Percentiles rank a stretch among this genome's conserved stretches.
Conservation (phyloP, 2,888 invertebrate genomes). For the Agrilus biguttatus region DNA sequence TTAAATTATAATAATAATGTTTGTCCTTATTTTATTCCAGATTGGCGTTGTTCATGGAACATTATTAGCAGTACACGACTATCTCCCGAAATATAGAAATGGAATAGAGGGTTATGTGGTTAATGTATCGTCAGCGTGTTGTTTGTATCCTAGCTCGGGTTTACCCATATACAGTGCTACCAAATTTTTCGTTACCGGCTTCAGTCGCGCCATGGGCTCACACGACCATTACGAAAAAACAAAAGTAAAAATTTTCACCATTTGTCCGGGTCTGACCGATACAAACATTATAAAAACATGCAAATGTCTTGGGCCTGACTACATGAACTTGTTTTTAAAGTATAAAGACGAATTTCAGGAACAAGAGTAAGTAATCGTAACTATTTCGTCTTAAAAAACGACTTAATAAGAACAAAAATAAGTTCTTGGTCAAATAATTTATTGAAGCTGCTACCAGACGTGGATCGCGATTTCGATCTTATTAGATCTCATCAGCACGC, state of each 20-base stretch:
- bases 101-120: conserved; percentile 12
- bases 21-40: conserved; percentile 4
- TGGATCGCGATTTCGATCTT: too few species aligned
- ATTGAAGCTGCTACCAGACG: too few species aligned
- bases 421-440: too few species aligned
- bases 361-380: too few species aligned
- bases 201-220: conserved; percentile 7
- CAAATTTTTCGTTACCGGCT: conserved; percentile 7
- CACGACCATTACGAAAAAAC: conserved; percentile 4
- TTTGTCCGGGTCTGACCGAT: conserved; percentile 10
- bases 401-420: too few species aligned
- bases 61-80: conserved; percentile 12
- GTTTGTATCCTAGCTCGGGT: background rate
- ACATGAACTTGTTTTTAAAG: too few species aligned
- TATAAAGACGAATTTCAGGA: too few species aligned
- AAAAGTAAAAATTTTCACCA: conserved; percentile 8
- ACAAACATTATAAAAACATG: background rate
- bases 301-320: too few species aligned
- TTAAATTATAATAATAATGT: too few species aligned
- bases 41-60: conserved; percentile 11
- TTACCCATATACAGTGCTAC: background rate
- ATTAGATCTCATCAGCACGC: too few species aligned
- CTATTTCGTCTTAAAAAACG: too few species aligned
- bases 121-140: conserved; percentile 13
- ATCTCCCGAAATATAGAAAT: conserved; percentile 14